A percentile compares a stretch with the other conserved stretches of the same genome.
Evolutionary conservation across 2,113 vertebrate species (phyloP).

Genomic region (Tachycineta bicolor): DNA sequence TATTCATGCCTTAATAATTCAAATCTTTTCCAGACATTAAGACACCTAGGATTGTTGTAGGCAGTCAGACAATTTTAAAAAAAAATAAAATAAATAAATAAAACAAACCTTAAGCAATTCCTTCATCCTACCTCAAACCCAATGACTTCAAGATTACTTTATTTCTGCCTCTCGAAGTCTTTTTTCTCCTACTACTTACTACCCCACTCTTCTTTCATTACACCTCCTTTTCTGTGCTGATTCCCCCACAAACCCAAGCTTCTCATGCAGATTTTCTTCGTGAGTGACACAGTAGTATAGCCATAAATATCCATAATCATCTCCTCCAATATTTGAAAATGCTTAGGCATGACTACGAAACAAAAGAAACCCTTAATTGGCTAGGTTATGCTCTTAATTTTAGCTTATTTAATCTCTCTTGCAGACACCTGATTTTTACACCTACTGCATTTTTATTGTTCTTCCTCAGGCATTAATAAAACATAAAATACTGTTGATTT

Average conservation of each 20-base stretch:
- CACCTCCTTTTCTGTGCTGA: background rate
- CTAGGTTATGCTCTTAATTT: background rate
- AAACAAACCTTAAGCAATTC: background rate
- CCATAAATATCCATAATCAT: background rate
- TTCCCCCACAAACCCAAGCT: background rate
- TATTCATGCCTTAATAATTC: slow-evolving; percentile 1
- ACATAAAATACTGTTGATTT: background rate
- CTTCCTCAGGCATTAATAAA: background rate
- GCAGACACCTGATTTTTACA: background rate
- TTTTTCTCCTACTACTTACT: background rate
- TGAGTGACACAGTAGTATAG: background rate
- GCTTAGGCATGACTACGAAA: background rate
- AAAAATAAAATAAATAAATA: no score
- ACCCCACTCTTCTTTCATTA: background rate
- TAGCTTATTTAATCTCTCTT: background rate
- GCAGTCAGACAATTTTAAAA: background rate
- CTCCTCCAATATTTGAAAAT: background rate
- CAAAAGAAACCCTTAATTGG: background rate
- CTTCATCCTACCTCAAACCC: background rate
- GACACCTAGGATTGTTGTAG: background rate
- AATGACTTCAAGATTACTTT: background rate
- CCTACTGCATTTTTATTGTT: background rate
- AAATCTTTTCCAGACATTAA: background rate
- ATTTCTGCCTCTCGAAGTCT: background rate
- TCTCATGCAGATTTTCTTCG: background rate